A percentile compares a stretch with the other conserved stretches of the same genome.
phyloP scores from a whole-genome alignment of 2,113 vertebrate species.

The Rhegmatorhina hoffmannsi region DNA sequence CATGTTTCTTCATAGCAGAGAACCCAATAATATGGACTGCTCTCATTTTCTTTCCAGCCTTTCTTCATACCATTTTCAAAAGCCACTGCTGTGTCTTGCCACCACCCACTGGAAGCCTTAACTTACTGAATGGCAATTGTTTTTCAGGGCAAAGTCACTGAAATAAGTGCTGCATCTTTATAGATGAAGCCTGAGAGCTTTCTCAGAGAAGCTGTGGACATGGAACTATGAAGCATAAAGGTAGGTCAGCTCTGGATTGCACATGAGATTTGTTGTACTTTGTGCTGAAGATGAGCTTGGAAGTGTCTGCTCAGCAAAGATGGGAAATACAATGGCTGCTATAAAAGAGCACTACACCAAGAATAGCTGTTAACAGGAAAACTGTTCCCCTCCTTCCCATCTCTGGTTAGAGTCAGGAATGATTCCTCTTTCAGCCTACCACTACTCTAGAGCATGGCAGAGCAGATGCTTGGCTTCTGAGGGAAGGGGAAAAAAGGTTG shows the following conservation, averaged over 20 bases:
- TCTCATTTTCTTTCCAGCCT: not conserved
- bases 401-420: not conserved
- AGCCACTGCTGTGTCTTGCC: not conserved
- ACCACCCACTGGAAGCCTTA: not conserved
- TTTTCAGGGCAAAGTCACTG: not conserved
- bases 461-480: not conserved
- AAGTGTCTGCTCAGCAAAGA: not conserved
- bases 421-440: not conserved
- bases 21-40: not conserved
- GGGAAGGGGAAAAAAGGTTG: not conserved
- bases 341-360: not conserved
- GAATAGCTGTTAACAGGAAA: not conserved
- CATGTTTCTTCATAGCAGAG: not conserved
- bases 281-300: not conserved
- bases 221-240: not conserved
- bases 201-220: not conserved
- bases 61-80: not conserved
- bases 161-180: not conserved
- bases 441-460: accelerated
- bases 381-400: not conserved
- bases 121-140: not conserved
- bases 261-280: accelerated
- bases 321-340: not conserved
- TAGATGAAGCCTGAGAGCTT: not conserved
- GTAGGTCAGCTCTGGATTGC: not conserved